phyloP scores from a whole-genome alignment of 2,113 vertebrate species.

The Hemibagrus wyckioides region DNA sequence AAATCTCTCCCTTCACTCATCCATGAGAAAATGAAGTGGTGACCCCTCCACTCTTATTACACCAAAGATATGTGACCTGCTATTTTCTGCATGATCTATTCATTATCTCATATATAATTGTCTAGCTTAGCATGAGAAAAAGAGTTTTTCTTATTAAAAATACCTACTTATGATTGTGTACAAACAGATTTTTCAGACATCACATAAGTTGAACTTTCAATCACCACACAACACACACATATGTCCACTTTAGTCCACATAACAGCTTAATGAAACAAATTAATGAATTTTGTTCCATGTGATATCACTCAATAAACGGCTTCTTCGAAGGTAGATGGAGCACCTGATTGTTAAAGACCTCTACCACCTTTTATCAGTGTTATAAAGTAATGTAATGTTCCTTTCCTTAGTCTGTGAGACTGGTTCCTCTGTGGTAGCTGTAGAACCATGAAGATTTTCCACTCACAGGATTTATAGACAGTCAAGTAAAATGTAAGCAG shows the following conservation, averaged over 20 bases:
- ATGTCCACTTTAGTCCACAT: background rate
- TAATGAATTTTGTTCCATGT: background rate
- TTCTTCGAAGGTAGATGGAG: background rate
- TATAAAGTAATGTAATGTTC: background rate
- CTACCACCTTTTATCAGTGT: background rate
- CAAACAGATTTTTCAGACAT: conserved; percentile 1
- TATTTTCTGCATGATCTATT: background rate
- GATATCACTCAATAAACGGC: background rate
- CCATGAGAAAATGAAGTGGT: conserved; percentile 12
- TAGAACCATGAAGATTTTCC: conserved; percentile 40
- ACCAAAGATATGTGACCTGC: conserved; percentile 10
- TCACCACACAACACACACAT: background rate
- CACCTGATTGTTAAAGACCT: background rate
- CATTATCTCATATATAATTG: background rate
- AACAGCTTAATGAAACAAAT: too few relatives aligned
- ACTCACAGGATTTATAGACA: conserved; percentile 62
- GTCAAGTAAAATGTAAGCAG: conserved; percentile 61
- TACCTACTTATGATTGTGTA: background rate
- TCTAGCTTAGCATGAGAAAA: background rate
- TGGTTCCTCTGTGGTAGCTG: background rate
- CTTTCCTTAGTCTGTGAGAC: background rate
- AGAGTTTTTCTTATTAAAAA: background rate
- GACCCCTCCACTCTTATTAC: background rate
- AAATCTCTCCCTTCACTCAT: conserved; percentile 15
- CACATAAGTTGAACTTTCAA: conserved; percentile 27